Evolutionary conservation across 1,140 invertebrate genomes (phyloP).

Genomic region (Xylocopa sonorina): DNA sequence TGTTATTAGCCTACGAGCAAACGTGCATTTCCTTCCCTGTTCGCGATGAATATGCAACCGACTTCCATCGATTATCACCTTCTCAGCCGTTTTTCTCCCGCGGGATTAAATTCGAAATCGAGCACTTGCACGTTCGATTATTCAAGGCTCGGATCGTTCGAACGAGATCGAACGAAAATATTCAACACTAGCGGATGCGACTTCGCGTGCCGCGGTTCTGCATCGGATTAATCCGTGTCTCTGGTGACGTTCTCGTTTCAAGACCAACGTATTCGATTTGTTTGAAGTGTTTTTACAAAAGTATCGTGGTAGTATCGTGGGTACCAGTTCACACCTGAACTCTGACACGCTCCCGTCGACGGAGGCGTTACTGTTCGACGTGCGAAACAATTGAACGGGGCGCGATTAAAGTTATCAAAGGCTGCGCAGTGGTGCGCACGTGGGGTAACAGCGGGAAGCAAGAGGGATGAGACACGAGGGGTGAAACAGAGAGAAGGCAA

Average conservation of each 20-base stretch:
- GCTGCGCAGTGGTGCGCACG: neutral
- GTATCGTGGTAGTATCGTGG: too few species aligned
- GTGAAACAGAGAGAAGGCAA: too few species aligned
- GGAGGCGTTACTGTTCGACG: slow-evolving; percentile 1
- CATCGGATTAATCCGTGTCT: neutral
- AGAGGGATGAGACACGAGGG: neutral
- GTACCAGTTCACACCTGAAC: neutral
- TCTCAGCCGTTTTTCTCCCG: too few species aligned
- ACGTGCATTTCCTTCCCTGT: slow-evolving; percentile 21
- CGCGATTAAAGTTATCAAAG: slow-evolving; percentile 41
- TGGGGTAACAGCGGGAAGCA: neutral
- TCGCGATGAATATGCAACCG: neutral
- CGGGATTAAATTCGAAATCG: neutral
- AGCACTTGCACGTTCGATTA: neutral
- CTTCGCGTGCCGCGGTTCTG: neutral
- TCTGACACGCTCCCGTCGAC: slow-evolving; percentile 10
- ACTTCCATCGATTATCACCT: neutral
- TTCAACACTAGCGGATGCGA: too few species aligned
- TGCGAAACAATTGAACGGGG: slow-evolving; percentile 34
- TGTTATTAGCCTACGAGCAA: slow-evolving; percentile 18
- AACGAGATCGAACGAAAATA: neutral
- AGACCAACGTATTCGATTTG: neutral
- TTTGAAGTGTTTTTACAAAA: too few species aligned
- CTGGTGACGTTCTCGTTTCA: neutral
- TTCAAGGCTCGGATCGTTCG: neutral